phyloP scores from a whole-genome alignment of 1,140 invertebrate genomes.

The Drosophila funebris region DNA sequence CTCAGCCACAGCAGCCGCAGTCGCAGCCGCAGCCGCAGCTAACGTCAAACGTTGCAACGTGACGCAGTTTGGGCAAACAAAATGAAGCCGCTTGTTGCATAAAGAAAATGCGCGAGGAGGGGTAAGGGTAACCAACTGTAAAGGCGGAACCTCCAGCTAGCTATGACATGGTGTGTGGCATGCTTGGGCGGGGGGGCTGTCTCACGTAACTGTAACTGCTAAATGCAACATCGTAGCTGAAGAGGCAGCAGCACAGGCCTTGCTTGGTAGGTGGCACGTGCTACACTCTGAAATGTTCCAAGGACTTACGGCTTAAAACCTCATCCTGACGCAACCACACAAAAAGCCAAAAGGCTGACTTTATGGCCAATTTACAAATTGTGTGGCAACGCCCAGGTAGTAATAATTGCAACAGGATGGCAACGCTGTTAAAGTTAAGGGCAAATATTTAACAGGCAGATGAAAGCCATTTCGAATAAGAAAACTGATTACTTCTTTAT shows the following conservation, averaged over 20 bases:
- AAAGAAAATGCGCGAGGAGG: conserved; percentile 29
- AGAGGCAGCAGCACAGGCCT: not conserved
- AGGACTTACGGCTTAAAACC: not conserved
- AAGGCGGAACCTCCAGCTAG: conserved; percentile 27
- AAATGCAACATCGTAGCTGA: not conserved
- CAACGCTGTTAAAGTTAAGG: too few relatives aligned
- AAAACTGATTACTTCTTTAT: too few relatives aligned
- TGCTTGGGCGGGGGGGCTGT: too few relatives aligned
- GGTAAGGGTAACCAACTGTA: conserved; percentile 67
- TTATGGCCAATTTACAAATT: not conserved
- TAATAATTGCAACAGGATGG: too few relatives aligned
- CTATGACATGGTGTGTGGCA: not conserved
- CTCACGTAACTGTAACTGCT: conserved; percentile 18
- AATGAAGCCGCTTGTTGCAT: conserved; percentile 69
- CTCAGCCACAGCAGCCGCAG: conserved; percentile 44
- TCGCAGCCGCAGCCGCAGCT: conserved; percentile 14
- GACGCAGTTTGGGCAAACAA: conserved; percentile 74
- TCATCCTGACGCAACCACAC: conserved; percentile 2
- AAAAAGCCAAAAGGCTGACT: not conserved
- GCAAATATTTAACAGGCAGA: too few relatives aligned
- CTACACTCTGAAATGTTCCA: not conserved
- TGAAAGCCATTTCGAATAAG: too few relatives aligned
- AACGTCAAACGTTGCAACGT: conserved; percentile 65
- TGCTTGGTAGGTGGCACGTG: not conserved
- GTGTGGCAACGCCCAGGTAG: too few relatives aligned